These are phyloP conservation scores for Tuberolachnus salignus DNA, from an alignment of 2,888 invertebrate species.

Conservation along the genomic window DNA sequence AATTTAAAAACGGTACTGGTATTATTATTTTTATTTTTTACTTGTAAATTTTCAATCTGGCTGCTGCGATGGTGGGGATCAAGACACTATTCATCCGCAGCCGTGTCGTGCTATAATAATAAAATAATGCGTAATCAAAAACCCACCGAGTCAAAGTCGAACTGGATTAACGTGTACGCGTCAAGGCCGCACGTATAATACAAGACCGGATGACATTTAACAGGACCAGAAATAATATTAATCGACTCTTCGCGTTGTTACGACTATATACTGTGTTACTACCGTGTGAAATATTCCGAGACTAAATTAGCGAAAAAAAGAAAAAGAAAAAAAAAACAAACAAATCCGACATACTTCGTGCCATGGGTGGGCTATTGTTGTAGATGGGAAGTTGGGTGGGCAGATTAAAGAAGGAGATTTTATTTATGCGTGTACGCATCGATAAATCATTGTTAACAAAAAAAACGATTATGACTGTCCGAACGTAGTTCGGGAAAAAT, in stretches of 20 bases:
- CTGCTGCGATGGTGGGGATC: neutral
- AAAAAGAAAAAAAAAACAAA: too few relatives aligned
- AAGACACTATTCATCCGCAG: neutral
- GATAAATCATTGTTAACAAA: too few relatives aligned
- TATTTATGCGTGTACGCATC: too few relatives aligned
- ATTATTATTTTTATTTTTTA: neutral
- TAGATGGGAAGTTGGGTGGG: too few relatives aligned
- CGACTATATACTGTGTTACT: neutral
- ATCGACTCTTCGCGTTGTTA: neutral
- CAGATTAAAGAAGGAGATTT: too few relatives aligned
- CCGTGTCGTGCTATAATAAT: neutral
- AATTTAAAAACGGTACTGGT: neutral
- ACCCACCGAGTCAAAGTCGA: constrained; percentile 18
- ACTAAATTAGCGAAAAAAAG: neutral
- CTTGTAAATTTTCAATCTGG: neutral
- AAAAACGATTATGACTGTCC: too few relatives aligned
- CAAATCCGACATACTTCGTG: too few relatives aligned
- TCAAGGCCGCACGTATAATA: constrained; percentile 11
- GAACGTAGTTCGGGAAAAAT: too few relatives aligned
- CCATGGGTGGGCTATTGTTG: too few relatives aligned
- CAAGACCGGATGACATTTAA: constrained; percentile 50
- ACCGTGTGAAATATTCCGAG: constrained; percentile 7
- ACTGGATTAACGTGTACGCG: constrained; percentile 51
- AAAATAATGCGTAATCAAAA: neutral
- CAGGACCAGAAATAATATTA: constrained; percentile 38